Percentiles rank a stretch among this genome's conserved stretches.
Evolutionary conservation across 2,888 invertebrate genomes (phyloP).

Genomic region (Sesia apiformis): DNA sequence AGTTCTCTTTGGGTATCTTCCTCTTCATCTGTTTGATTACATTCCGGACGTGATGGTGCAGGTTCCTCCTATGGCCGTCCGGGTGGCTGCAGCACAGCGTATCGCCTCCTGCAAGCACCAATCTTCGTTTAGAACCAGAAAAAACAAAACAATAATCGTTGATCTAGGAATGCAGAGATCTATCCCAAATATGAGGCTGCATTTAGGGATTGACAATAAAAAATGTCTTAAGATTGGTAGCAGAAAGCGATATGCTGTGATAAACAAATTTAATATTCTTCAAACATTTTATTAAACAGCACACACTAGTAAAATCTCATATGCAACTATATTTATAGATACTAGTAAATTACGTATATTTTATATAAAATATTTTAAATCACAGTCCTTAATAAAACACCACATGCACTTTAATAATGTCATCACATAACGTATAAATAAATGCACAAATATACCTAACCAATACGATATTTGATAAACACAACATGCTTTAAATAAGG

Average conservation of each 20-base stretch:
- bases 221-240: constrained; percentile 29
- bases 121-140: constrained; percentile 28
- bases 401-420: no score
- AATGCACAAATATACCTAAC: no score
- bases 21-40: constrained; percentile 39
- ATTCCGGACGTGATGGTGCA: constrained; percentile 42
- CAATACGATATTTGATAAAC: no score
- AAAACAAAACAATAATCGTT: background rate
- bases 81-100: constrained; percentile 36
- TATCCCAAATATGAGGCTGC: constrained; percentile 6
- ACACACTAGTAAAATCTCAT: no score
- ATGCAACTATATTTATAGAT: no score
- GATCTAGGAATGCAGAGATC: background rate
- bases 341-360: no score
- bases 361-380: no score
- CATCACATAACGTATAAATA: no score
- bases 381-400: no score
- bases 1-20: constrained; percentile 49
- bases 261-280: background rate
- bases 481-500: no score
- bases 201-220: background rate
- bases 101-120: constrained; percentile 67
- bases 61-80: constrained; percentile 46
- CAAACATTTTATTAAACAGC: no score
- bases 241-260: constrained; percentile 38